phyloP scores from a whole-genome alignment of 2,113 vertebrate genomes.

The Eira barbara region DNA sequence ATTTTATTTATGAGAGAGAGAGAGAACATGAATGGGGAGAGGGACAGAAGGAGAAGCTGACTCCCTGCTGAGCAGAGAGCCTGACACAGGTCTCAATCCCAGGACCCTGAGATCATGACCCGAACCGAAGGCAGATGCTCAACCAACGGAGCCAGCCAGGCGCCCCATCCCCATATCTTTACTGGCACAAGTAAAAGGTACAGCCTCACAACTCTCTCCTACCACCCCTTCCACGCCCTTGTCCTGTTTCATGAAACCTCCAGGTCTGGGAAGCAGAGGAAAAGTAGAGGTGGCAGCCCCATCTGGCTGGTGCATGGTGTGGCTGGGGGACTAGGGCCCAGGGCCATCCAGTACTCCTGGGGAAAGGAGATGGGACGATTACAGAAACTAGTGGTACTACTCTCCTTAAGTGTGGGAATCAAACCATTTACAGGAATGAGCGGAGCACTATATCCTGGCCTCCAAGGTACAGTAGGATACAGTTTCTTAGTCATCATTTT shows the following conservation, averaged over 20 bases:
- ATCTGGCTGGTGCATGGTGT: fast-evolving
- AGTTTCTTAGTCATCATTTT: not conserved
- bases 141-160: not conserved
- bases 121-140: not conserved
- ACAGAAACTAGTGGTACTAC: not conserved
- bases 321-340: not conserved
- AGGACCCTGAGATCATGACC: not conserved
- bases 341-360: no score
- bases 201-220: not conserved
- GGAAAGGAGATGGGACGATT: not conserved
- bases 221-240: not conserved
- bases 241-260: not conserved
- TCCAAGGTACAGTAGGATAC: not conserved
- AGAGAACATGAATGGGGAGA: no score
- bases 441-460: not conserved
- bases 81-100: no score
- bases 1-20: no score
- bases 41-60: not conserved
- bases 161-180: not conserved
- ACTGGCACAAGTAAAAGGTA: not conserved
- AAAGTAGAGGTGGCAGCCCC: not conserved
- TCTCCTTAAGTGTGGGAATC: not conserved
- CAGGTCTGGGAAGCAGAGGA: not conserved
- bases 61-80: not conserved
- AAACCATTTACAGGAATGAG: not conserved